Evolutionary conservation across 2,113 vertebrate species (phyloP).

Genomic region (Mandrillus leucophaeus): DNA sequence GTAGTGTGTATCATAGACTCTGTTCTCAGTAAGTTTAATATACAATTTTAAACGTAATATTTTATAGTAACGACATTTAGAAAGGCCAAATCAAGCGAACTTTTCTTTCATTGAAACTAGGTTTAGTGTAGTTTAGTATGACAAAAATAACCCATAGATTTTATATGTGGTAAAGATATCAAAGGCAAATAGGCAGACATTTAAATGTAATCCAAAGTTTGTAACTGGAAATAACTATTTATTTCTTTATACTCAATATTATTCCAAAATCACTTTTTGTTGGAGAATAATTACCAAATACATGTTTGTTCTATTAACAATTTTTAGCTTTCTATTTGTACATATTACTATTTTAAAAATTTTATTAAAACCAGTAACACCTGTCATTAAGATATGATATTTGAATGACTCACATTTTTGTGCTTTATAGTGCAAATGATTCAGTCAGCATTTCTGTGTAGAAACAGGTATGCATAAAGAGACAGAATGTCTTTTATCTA

Average conservation of each 20-base stretch:
- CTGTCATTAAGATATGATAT: neutral
- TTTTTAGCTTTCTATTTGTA: slow-evolving; percentile 13
- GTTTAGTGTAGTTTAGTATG: slow-evolving; percentile 1
- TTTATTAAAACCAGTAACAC: neutral
- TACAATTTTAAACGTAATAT: neutral
- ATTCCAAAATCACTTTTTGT: neutral
- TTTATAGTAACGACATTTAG: slow-evolving; percentile 35
- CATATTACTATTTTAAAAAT: neutral
- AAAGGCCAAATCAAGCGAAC: neutral
- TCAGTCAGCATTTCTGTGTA: neutral
- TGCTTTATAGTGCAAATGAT: neutral
- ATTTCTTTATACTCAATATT: neutral
- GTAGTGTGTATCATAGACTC: neutral
- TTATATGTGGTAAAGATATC: neutral
- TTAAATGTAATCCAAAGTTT: slow-evolving; percentile 28
- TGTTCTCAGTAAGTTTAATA: slow-evolving; percentile 21
- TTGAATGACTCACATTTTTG: neutral
- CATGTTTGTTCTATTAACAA: slow-evolving; percentile 3
- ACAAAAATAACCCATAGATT: slow-evolving; percentile 15
- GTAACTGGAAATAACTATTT: neutral
- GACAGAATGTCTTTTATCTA: slow-evolving; percentile 10
- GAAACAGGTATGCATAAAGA: neutral
- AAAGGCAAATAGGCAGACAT: neutral
- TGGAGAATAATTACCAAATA: slow-evolving; percentile 16
- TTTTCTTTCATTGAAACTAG: slow-evolving; percentile 3